A percentile compares a stretch with the other conserved stretches of the same genome.
Conservation (phyloP, 2,113 vertebrate species). For the Nibea coibor region DNA sequence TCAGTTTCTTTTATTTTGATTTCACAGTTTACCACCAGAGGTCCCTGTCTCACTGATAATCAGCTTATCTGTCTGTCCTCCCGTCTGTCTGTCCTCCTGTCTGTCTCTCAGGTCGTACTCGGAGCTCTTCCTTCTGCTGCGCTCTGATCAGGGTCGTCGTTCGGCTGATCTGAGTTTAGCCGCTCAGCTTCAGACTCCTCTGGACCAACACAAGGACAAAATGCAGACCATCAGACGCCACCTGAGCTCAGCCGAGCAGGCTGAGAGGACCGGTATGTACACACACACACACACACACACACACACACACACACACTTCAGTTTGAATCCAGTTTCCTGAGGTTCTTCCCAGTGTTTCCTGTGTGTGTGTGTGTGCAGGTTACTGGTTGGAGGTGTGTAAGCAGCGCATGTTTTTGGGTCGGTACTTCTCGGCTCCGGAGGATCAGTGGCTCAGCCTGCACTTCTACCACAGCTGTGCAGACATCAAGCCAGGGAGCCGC, state of each 20-base stretch:
- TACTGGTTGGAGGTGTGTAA: slow-evolving; percentile 41
- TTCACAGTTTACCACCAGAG: neutral
- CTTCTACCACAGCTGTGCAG: slow-evolving; percentile 56
- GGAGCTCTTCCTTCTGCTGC: slow-evolving; percentile 54
- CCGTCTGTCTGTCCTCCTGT: neutral
- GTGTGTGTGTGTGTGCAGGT: slow-evolving; percentile 29
- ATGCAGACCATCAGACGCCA: slow-evolving; percentile 49
- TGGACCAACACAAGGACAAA: slow-evolving; percentile 50
- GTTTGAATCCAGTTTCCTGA: too few relatives aligned
- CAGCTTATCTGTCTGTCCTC: neutral
- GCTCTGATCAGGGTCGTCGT: slow-evolving; percentile 4
- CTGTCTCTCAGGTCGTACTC: slow-evolving; percentile 61
- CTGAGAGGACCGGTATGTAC: slow-evolving; percentile 48
- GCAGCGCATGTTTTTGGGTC: slow-evolving; percentile 52
- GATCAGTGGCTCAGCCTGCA: slow-evolving; percentile 59
- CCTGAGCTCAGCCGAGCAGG: slow-evolving; percentile 64
- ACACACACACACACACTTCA: slow-evolving; percentile 11
- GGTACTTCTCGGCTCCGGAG: slow-evolving; percentile 23
- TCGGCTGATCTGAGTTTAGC: neutral
- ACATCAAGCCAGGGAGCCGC: neutral
- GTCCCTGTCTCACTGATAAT: neutral
- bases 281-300: neutral
- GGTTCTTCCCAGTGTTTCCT: too few relatives aligned
- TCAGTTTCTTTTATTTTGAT: neutral
- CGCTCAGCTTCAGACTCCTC: neutral